Base-by-base conservation (phyloP, 2,113 vertebrate species). In the Gnathonemus longibarbis region DNA sequence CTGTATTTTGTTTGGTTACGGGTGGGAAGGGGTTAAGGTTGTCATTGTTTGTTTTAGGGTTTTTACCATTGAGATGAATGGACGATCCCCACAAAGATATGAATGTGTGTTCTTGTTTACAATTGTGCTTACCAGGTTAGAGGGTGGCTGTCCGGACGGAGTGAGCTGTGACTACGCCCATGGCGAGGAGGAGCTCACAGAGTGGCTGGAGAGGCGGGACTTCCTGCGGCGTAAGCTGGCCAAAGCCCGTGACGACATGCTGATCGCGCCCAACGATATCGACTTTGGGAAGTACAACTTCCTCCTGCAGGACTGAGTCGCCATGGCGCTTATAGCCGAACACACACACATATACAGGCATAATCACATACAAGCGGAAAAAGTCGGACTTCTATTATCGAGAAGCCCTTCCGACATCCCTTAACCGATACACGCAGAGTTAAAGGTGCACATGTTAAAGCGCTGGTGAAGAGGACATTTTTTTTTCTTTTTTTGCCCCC, bases 201-300 rank as follows among this genome's bases (percentile, higher is more conserved):
- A 97, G 91, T 96, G 96, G 96, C 92, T 96, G 10, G 96, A 97
- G 91, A 94, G 97, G 89, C 95, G 95, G 21, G 95, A 97, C 90
- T 95, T 97, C 87, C 93, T 95, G 90, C 96, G 95, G 93, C 94
- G 96, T 91, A 97, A 96, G 92, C 91, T 97, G 93, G 96, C 96
- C 94, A 96, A 96, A 93, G 96, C 96, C 92, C 94, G 96, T 93
- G 97, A 96, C 91, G 96, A 97, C 94, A 96, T 96, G 97, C 95
- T 97, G 87, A 96, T 97, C 88, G 95, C 96, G 88, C 96, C 95
- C 1, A 95, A 93, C 90, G 96, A 96, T 5, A 94, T 95, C 0
- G 96, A 97, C 95, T 97, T 97, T 0, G 96, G 96, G 93, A 97
- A 96, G 96, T 97, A 97, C 94, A 96, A 95, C 93, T 97, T 96